Base-by-base conservation (phyloP, 2,113 vertebrate species). In the Oenanthe melanoleuca region DNA sequence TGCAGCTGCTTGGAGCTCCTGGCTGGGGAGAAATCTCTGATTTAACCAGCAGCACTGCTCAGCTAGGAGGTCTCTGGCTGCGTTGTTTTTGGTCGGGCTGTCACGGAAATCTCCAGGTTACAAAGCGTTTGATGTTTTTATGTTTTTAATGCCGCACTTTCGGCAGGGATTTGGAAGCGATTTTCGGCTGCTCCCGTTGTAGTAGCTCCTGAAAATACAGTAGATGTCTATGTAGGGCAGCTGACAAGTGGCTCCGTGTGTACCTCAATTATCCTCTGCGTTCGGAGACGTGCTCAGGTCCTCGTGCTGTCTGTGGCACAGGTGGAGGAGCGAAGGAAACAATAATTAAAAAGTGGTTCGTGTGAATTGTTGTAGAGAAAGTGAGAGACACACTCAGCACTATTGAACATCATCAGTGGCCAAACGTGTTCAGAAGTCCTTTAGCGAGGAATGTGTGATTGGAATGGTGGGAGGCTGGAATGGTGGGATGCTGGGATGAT, bases 151-250 rank as follows among this genome's bases (percentile, higher is more conserved):
- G 42, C 12, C 45, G 78, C 47, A 34, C 79, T 56, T 75, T 44
- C 57, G 2, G 33, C 2, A 21, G 47, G 84, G 80, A 77, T 83
- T 44, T n/a, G 77, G 44, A 67, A n/a, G 59, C 5, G 6, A 8
- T 91, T 82, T 8, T 20, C 80, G 59, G 77, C 91, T 94, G 86
- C 44, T 80, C 45, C 57, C 75, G 50, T 17, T 96, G 91, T 86
- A 92, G 85, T 83, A 79, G n/a, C 92, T 75, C 14, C 92, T 72
- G 73, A 67, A 95, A 92, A 83, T 93, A 93, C 95, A 96, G 91
- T 89, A 96, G 95, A 92, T 95, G 95, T 93, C 95, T 97, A 92
- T 95, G 95, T 94, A 95, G 93, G 89, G 95, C 96, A 94, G 73
- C 81, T 96, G 93, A 82, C 86, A 86, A 60, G 70, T 69, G 78